phyloP scores from a whole-genome alignment of 2,888 invertebrate genomes.

The Parapristionchus giblindavisi region DNA sequence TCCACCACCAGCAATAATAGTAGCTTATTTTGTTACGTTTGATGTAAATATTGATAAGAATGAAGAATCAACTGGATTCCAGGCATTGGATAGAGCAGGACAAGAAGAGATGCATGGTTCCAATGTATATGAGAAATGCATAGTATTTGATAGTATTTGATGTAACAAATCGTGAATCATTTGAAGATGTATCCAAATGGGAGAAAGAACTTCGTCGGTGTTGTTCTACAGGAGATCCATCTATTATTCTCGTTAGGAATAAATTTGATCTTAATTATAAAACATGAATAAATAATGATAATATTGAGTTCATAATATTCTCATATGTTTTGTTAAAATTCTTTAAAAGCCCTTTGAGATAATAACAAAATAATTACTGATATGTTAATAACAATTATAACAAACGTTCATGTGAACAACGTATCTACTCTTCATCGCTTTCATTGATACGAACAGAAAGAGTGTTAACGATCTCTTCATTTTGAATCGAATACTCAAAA shows the following conservation, averaged over 20 bases:
- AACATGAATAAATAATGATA: too few relatives aligned
- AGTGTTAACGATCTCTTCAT: too few relatives aligned
- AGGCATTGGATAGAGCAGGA: conserved; percentile 25
- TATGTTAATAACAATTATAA: too few relatives aligned
- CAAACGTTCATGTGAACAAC: too few relatives aligned
- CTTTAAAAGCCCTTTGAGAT: too few relatives aligned
- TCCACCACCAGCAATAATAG: conserved; percentile 19
- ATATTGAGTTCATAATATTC: too few relatives aligned
- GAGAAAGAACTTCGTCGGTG: conserved; percentile 39
- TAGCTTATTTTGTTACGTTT: conserved; percentile 12
- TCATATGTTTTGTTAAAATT: too few relatives aligned
- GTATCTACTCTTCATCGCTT: too few relatives aligned
- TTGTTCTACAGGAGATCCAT: not conserved
- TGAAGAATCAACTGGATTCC: not conserved
- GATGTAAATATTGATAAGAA: too few relatives aligned
- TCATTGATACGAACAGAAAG: too few relatives aligned
- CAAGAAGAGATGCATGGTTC: conserved; percentile 27
- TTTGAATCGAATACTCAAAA: too few relatives aligned
- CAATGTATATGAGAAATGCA: conserved; percentile 64
- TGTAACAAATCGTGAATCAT: conserved; percentile 57
- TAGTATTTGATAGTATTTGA: conserved; percentile 62
- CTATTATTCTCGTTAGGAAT: conserved; percentile 25
- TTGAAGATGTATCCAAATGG: conserved; percentile 61
- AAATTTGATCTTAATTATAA: conserved; percentile 18
- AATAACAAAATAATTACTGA: too few relatives aligned